Base-by-base conservation (phyloP, 2,113 vertebrate genomes). In the Sardina pilchardus region DNA sequence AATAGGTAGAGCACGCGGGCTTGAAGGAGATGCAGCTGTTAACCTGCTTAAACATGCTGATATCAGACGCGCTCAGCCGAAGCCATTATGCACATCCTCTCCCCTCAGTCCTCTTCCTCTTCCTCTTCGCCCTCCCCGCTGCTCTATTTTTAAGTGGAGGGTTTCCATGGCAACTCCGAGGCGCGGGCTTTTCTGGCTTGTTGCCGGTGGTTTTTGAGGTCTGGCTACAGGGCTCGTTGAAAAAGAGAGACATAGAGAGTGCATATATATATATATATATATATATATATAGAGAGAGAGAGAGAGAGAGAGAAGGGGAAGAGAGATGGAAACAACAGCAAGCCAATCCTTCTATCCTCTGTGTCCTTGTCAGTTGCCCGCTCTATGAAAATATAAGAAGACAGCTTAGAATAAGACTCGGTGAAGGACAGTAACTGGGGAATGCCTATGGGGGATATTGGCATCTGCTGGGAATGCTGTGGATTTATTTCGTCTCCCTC, bases 71-170 rank as follows among this genome's bases (percentile, higher is more conserved):
- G 14, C 85, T 86, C 89, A 92, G 90, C 89, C 88, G 90, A 89
- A 93, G 93, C 89, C 90, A 92, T 89, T 88, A 90, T 86, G 83
- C 87, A 89, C 91, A 91, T 90, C 91, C 88, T 83, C 91, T 86
- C 89, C 89, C 3, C 87, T 83, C 83, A 89, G 88, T 93, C 91
- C 87, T 91, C 93, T 87, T 89, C 71, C 87, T 91, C 91, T 87
- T 91, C 93, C 87, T 89, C 71, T 87, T 91, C 93, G 86, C 89
- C 71, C 90, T 75, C 83, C 36, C 47, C 93, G 88, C 26, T 44
- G 91, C 86, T 94, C 95, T 95, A 94, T 95, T 94, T 95, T 94
- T 93, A 93, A 92, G 93, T 89, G 87, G 89, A 89, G 89, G 48
- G 93, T 95, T 94, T 92, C 94, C 93, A 94, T 95, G 94, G 93